Conservation (phyloP, 2,888 invertebrate genomes). For the Escarpia spicata region DNA sequence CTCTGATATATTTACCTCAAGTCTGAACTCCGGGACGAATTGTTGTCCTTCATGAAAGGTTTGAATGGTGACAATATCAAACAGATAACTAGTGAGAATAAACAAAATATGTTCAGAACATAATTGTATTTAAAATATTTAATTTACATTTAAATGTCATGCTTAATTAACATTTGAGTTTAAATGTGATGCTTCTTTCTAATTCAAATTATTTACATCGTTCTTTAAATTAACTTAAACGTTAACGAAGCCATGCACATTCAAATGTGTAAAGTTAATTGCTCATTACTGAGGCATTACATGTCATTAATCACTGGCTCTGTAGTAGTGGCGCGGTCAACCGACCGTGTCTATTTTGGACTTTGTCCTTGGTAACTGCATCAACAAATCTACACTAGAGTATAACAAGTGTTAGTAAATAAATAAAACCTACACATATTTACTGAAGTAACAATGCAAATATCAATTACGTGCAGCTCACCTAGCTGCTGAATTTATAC, state of each 20-base stretch:
- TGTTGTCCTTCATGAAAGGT: too few relatives aligned
- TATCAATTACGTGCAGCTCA: neutral
- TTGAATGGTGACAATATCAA: neutral
- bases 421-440: neutral
- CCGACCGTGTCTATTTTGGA: neutral
- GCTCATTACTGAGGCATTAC: too few relatives aligned
- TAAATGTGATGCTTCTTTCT: neutral
- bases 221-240: too few relatives aligned
- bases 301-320: neutral
- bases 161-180: too few relatives aligned
- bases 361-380: slow-evolving; percentile 13
- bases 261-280: neutral
- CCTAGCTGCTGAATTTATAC: neutral
- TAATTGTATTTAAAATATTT: neutral
- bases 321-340: neutral
- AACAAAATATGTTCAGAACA: neutral
- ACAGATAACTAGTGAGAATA: neutral
- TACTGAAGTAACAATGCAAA: neutral
- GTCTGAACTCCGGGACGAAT: too few relatives aligned
- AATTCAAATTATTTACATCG: too few relatives aligned
- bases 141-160: too few relatives aligned
- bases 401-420: neutral
- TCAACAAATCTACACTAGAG: neutral
- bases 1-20: too few relatives aligned
- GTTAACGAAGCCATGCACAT: neutral